Base-by-base conservation (phyloP, 2,113 vertebrate species). In the Pseudopodoces humilis region DNA sequence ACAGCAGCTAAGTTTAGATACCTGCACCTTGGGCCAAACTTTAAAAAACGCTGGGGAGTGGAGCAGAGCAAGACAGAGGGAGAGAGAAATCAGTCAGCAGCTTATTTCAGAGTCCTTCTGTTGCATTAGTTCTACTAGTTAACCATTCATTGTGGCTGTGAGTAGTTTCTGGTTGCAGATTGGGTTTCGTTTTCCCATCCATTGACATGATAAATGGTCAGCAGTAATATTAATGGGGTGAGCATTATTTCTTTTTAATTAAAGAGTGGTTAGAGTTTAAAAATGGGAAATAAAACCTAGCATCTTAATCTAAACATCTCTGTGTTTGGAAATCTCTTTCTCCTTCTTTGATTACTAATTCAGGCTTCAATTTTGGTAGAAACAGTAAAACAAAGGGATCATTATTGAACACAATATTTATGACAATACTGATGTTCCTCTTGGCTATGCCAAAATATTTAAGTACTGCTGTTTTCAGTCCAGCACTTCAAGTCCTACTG, bases 1-100 rank as follows among this genome's bases (percentile, higher is more conserved):
- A 53, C 23, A 83, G 63, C 52, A 80, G 47, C 82, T 85, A 88
- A 82, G 76, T 83, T 93, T 90, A 95, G 87, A 82, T 93, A 94
- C 68, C 75, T 83, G 65, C 25, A 80, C 21, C 24, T 67, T 52
- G 46, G 39, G 33, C 82, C 41, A 94, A 86, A 80, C 35, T 88
- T 88, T 37, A 41, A 56, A 80, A 88, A 59, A 69, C 17, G 1
- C 19, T 89, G 14, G 6, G 13, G 15, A 23, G 9, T 14, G 7
- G 10, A 24, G 12, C 11, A 44, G 12, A 23, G 12, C 1, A 6
- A 56, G 55, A 56, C 13, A 81, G 10, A 63, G 30, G 44, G 16
- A 83, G 15, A 49, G 33, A 64, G 15, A 74, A 82, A 35, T 35
- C 59, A 62, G 15, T 60, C n/a, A 65, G 19, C 28, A 53, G 11